These are phyloP conservation scores for Cyphomyrus plagiostoma DNA, from an alignment of 2,113 vertebrate genomes.

Conservation along the genomic window DNA sequence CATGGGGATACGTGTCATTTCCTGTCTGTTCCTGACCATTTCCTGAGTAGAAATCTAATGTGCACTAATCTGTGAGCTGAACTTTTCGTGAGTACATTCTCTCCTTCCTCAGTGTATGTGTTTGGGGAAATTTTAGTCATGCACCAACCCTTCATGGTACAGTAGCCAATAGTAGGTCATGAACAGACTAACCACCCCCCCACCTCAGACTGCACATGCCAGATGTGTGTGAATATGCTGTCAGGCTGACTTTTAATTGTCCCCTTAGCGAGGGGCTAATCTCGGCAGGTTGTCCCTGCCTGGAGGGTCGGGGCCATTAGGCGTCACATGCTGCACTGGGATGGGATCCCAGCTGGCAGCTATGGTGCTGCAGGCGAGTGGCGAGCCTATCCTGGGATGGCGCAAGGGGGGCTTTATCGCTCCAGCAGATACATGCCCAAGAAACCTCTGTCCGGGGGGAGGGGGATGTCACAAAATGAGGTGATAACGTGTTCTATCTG, in stretches of 20 bases:
- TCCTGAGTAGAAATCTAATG: background rate
- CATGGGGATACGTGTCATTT: background rate
- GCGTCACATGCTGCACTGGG: constrained; percentile 31
- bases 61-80: background rate
- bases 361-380: constrained; percentile 7
- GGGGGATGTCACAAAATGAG: background rate
- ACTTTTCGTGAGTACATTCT: background rate
- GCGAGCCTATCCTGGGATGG: constrained; percentile 18
- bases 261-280: constrained; percentile 29
- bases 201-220: background rate
- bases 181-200: background rate
- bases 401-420: constrained; percentile 21
- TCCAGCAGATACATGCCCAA: constrained; percentile 9
- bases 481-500: background rate
- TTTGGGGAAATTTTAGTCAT: background rate
- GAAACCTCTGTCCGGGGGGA: constrained; percentile 16
- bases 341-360: constrained; percentile 29
- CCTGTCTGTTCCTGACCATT: background rate
- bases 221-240: constrained; percentile 14
- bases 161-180: background rate
- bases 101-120: background rate
- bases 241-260: constrained; percentile 35
- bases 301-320: constrained; percentile 32
- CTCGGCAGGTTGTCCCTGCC: constrained; percentile 35
- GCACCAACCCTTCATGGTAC: background rate